Conservation (phyloP, 64 coral and sea anemone genomes). For the Astreopora myriophthalma region DNA sequence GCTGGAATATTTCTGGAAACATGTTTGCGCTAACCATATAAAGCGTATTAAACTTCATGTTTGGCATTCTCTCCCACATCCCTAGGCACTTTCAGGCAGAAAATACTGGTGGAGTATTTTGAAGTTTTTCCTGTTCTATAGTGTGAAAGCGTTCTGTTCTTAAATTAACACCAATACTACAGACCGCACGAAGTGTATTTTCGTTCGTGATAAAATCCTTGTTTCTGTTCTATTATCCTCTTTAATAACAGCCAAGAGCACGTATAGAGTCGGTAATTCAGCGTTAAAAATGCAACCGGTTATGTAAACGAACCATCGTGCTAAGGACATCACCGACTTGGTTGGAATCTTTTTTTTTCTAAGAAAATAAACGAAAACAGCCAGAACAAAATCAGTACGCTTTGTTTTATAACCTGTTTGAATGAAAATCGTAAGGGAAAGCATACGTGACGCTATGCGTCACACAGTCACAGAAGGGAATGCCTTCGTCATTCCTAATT, state of each 20-base stretch:
- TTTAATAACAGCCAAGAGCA: slow-evolving; percentile 8
- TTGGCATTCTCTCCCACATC: background rate
- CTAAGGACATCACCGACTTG: background rate
- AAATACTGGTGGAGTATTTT: too few relatives aligned
- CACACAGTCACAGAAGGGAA: too few relatives aligned
- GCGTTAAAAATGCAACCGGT: background rate
- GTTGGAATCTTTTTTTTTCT: background rate
- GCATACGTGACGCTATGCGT: slow-evolving; percentile 29
- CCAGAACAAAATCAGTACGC: too few relatives aligned
- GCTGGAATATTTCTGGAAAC: too few relatives aligned
- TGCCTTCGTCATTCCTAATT: too few relatives aligned
- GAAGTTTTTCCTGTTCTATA: background rate
- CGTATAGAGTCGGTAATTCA: too few relatives aligned
- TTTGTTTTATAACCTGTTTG: too few relatives aligned
- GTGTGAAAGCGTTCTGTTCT: background rate
- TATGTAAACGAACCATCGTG: background rate
- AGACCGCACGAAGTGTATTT: background rate
- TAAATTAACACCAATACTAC: slow-evolving; percentile 5
- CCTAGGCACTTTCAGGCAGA: too few relatives aligned
- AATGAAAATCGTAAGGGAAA: too few relatives aligned
- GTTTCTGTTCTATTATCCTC: background rate
- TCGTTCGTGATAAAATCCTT: background rate
- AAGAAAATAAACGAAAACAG: background rate
- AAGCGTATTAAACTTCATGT: slow-evolving; percentile 2
- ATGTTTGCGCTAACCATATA: background rate